A percentile compares a stretch with the other conserved stretches of the same genome.
Conservation (phyloP, 2,113 vertebrate species). For the Pollachius pollachius region DNA sequence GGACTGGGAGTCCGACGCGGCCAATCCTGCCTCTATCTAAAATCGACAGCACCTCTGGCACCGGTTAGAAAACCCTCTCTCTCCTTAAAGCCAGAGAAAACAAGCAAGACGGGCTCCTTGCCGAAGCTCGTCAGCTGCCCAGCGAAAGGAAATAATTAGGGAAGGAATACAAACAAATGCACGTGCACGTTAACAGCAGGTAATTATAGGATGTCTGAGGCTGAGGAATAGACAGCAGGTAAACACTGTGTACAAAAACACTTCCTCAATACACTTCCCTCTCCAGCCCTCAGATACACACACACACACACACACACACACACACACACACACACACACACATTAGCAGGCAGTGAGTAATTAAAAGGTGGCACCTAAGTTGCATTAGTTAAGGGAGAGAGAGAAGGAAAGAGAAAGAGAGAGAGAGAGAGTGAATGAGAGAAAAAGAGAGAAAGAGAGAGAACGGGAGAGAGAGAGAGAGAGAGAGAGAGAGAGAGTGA, state of each 20-base stretch:
- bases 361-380: conserved; percentile 1
- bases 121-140: neutral
- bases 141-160: neutral
- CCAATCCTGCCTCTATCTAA: no score
- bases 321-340: neutral
- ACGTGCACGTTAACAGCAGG: neutral
- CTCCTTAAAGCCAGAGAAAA: no score
- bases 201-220: neutral
- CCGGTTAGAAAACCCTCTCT: no score
- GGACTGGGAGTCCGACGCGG: no score
- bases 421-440: no score
- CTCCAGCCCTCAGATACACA: neutral
- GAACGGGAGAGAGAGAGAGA: no score
- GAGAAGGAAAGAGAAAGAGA: no score
- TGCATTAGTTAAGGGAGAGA: neutral
- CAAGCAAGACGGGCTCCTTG: neutral
- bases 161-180: neutral
- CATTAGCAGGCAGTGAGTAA: neutral
- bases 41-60: no score
- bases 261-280: neutral
- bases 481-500: no score
- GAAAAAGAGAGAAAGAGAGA: no score
- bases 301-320: no score
- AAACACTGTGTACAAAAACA: neutral
- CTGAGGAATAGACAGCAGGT: neutral